Conservation (phyloP, 2,113 vertebrate genomes). For the Gopherus flavomarginatus region DNA sequence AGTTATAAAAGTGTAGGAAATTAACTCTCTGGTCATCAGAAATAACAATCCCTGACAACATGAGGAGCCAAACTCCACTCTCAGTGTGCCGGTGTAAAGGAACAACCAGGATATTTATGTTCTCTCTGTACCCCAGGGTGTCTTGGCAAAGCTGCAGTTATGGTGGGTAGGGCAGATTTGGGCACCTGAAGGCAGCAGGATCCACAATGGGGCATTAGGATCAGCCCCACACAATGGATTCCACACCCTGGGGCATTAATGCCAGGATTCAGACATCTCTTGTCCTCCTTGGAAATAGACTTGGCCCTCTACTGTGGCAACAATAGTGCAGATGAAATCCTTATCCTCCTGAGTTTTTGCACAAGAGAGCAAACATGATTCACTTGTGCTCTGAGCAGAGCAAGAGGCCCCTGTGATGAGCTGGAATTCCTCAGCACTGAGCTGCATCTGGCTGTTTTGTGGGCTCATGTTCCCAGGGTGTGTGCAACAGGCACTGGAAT, state of each 20-base stretch:
- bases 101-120: constrained; percentile 45
- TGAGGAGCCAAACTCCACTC: not conserved
- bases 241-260: not conserved
- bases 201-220: not conserved
- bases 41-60: not conserved
- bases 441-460: not conserved
- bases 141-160: not conserved
- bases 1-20: not conserved
- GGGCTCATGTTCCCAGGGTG: not conserved
- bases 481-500: not conserved
- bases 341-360: not conserved
- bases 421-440: not conserved
- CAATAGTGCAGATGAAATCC: not conserved
- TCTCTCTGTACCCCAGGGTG: constrained; percentile 43
- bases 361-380: not conserved
- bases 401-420: not conserved
- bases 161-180: not conserved
- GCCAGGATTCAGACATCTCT: not conserved
- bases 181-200: constrained; percentile 5
- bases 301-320: not conserved
- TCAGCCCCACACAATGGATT: not conserved
- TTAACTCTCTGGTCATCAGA: not conserved
- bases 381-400: not conserved
- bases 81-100: not conserved
- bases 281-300: not conserved